Percentiles rank a stretch among this genome's conserved stretches.
These are phyloP conservation scores for Sympetrum striolatum DNA, from an alignment of 2,888 invertebrate genomes.

Conservation along the genomic window DNA sequence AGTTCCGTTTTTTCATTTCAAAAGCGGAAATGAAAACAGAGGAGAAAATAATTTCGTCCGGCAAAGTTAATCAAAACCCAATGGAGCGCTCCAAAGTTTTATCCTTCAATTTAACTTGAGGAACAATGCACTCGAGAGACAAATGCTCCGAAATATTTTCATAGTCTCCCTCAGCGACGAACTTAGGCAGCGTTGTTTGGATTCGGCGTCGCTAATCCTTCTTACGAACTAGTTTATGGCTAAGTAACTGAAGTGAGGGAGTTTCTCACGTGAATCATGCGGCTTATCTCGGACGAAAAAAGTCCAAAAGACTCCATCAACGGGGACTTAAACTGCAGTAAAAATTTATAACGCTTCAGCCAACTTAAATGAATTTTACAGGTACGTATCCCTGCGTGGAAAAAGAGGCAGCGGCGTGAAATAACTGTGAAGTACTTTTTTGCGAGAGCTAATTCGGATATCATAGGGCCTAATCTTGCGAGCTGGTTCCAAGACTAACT, in stretches of 20 bases:
- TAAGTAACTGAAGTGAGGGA: background rate
- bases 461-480: background rate
- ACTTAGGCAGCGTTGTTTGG: background rate
- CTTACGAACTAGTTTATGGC: background rate
- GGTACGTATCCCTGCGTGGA: background rate
- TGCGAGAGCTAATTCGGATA: background rate
- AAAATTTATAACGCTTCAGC: background rate
- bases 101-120: background rate
- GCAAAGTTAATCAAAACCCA: background rate
- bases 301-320: background rate
- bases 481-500: background rate
- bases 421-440: background rate
- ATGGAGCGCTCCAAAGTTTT: background rate
- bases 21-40: background rate
- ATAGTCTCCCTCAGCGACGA: background rate
- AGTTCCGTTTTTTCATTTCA: background rate
- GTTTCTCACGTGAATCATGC: background rate
- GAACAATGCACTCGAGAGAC: background rate
- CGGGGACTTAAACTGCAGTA: background rate
- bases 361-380: background rate
- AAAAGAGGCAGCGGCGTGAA: too few species aligned
- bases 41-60: background rate
- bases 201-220: background rate
- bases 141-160: background rate
- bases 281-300: background rate